phyloP scores from a whole-genome alignment of 2,888 invertebrate species.

The Cryptocephalus primarius region DNA sequence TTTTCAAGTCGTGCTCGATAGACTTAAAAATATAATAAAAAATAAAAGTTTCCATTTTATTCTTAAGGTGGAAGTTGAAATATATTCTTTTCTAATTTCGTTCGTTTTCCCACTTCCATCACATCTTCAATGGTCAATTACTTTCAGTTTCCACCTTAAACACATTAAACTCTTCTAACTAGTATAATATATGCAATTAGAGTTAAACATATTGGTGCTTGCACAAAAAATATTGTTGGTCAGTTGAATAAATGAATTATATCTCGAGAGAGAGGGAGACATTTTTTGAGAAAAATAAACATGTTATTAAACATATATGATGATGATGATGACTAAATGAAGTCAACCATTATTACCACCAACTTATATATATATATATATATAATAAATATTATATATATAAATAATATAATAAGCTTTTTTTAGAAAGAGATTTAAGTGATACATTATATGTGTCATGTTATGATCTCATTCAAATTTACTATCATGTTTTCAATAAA shows the following conservation, averaged over 20 bases:
- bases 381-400: no score
- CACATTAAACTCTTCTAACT: neutral
- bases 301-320: neutral
- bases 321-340: neutral
- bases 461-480: conserved; percentile 20
- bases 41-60: no score
- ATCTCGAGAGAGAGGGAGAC: neutral
- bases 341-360: conserved; percentile 7
- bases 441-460: conserved; percentile 13
- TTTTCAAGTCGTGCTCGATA: no score
- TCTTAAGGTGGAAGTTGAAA: no score
- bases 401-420: conserved; percentile 18
- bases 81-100: no score
- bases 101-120: no score
- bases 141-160: no score
- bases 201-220: neutral
- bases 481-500: conserved; percentile 27
- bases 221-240: conserved; percentile 17
- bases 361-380: conserved; percentile 9
- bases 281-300: conserved; percentile 1
- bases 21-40: no score
- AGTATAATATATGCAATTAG: neutral
- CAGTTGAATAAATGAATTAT: conserved; percentile 20
- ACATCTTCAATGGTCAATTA: no score
- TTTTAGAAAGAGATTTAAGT: conserved; percentile 14